Conservation (phyloP, 2,888 invertebrate species). For the Eulithis prunata region DNA sequence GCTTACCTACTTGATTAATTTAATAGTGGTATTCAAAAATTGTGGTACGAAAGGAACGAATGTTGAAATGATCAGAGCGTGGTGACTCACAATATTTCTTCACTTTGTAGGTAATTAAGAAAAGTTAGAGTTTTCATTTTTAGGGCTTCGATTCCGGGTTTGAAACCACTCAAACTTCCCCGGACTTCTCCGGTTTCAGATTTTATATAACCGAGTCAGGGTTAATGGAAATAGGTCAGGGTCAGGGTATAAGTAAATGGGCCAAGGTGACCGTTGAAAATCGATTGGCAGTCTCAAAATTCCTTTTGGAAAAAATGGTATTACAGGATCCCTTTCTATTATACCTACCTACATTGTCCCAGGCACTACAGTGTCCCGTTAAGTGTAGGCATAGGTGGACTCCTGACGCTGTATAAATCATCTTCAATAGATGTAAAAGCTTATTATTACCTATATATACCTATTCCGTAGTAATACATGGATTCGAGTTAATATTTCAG, state of each 20-base stretch:
- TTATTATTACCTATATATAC: too few relatives aligned
- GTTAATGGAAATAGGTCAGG: background rate
- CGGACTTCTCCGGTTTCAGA: slow-evolving; percentile 1
- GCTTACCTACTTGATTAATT: background rate
- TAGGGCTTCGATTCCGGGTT: background rate
- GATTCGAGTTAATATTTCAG: background rate
- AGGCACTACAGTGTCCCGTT: too few relatives aligned
- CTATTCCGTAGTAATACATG: too few relatives aligned
- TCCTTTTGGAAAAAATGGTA: too few relatives aligned
- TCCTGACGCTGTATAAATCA: too few relatives aligned
- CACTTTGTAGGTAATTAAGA: background rate
- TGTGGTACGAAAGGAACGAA: background rate
- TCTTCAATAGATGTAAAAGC: too few relatives aligned
- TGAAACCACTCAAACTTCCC: background rate
- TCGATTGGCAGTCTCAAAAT: too few relatives aligned
- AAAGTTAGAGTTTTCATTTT: background rate
- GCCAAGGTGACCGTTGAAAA: background rate
- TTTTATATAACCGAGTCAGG: background rate
- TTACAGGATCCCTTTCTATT: too few relatives aligned
- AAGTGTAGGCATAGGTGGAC: too few relatives aligned
- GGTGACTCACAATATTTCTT: background rate
- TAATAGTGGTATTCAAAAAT: background rate
- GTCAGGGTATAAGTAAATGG: background rate
- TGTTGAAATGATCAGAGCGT: background rate
- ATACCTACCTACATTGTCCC: too few relatives aligned